These are phyloP conservation scores for Oryzias javanicus DNA, from an alignment of 2,113 vertebrate genomes.

Conservation along the genomic window DNA sequence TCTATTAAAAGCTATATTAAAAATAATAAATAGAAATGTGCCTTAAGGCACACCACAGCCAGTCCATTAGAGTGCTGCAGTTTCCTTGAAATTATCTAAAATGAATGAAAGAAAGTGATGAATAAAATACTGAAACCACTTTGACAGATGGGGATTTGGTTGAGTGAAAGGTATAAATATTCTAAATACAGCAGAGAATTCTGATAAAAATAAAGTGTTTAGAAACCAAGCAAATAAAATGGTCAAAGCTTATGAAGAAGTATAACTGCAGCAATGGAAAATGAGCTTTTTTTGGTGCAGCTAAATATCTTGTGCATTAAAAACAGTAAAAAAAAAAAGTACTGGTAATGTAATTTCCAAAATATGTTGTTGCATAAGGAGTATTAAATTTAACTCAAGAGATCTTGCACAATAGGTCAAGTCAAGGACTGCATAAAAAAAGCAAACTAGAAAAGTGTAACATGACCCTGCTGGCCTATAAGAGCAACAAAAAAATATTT, in stretches of 20 bases:
- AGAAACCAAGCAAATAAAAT: not conserved
- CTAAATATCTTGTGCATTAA: no score
- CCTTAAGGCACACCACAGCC: not conserved
- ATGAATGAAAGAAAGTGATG: not conserved
- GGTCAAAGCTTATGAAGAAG: not conserved
- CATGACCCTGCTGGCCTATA: not conserved
- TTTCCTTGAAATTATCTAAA: slow-evolving; percentile 1
- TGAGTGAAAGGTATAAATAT: slow-evolving; percentile 2
- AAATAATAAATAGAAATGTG: not conserved
- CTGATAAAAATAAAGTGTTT: not conserved
- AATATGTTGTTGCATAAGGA: no score
- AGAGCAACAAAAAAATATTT: no score
- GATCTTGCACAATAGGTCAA: slow-evolving; percentile 45
- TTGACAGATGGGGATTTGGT: slow-evolving; percentile 3
- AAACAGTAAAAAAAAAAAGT: no score
- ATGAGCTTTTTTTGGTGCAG: no score
- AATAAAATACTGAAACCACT: slow-evolving; percentile 8
- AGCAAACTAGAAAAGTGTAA: slow-evolving; percentile 4
- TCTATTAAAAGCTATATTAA: no score
- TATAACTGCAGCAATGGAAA: no score
- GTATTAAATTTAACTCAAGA: slow-evolving; percentile 45
- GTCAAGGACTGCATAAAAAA: slow-evolving; percentile 34
- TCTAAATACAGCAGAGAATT: not conserved
- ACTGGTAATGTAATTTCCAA: no score
- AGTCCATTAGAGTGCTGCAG: not conserved